Base-by-base conservation (phyloP, 2,113 vertebrate species). In the Rattus rattus region DNA sequence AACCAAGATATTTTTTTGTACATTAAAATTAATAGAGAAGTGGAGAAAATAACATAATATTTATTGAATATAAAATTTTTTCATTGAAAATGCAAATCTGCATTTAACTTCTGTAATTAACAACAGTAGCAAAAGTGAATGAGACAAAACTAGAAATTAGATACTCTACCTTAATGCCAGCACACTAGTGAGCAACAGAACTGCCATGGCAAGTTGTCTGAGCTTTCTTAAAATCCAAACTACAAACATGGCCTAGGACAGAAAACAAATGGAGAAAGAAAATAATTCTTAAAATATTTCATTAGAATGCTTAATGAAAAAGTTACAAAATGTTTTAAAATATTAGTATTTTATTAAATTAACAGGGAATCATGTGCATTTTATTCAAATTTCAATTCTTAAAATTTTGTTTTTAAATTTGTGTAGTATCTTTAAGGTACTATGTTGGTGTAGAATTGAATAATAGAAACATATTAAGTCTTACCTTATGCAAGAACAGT, bases 161-260 rank as follows among this genome's bases (percentile, higher is more conserved):
- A 17, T 17, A 56, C 19, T 54, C 24, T 69, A 43, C 36, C 77
- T 88, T 94, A 30, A 69, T 94, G 22, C 26, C 5, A 36, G n/a
- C 30, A n/a, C 7, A 39, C 43, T 65, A 7, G 19, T 77, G n/a
- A 81, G 80, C 13, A 26, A 6, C 4, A 6, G 14, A 24, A 1
- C 22, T 56, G 2, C 24, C 54, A 2, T 73, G 28, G 14, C 2
- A 83, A 56, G 8, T 24, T 1, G 73, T 5, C 1, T 2, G 65
- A 75, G 11, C 6, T 61, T 22, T 36, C 13, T n/a, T n/a, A 11
- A 69, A 69, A 5, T 19, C 2, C 47, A 19, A 69, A 33, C 1
- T 54, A 10, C 33, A 28, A 30, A 26, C 3, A 47, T 75, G 9
- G 0, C 9, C 3, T 2, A 47, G 5, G 11, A 61, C 33, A 0